Conservation (phyloP, 2,113 vertebrate species). For the Podarcis raffonei region DNA sequence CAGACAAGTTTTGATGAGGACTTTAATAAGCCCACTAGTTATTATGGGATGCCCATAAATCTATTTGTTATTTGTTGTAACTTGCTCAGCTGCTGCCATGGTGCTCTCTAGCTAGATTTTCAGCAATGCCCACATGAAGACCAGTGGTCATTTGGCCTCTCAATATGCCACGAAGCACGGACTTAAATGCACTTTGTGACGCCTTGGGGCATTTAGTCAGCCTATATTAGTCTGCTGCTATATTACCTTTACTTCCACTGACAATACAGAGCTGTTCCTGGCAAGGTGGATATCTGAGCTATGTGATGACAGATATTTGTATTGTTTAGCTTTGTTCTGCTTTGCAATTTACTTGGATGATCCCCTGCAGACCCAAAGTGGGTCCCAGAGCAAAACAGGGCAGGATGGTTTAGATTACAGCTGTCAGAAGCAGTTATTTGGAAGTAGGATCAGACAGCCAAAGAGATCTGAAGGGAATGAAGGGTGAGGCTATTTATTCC, state of each 20-base stretch:
- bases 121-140: background rate
- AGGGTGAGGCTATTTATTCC: conserved; percentile 24
- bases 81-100: background rate
- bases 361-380: conserved; percentile 6
- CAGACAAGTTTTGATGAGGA: no score
- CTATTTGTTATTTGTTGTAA: background rate
- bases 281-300: background rate
- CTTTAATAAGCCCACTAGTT: background rate
- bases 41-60: background rate
- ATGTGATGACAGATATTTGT: conserved; percentile 26
- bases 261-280: background rate
- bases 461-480: conserved; percentile 35
- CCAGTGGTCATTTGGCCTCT: background rate
- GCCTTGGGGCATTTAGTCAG: background rate
- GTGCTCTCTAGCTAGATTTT: background rate
- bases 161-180: background rate
- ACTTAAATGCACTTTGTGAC: background rate
- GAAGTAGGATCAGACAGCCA: conserved; percentile 11
- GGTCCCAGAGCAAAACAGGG: conserved; percentile 23
- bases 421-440: conserved; percentile 38
- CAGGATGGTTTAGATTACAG: conserved; percentile 31
- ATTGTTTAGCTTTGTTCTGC: conserved; percentile 25
- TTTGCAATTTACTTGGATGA: conserved; percentile 30
- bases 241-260: conserved; percentile 9
- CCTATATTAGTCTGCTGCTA: background rate